These are phyloP conservation scores for Gavia stellata DNA, from an alignment of 2,113 vertebrate genomes.

Conservation along the genomic window DNA sequence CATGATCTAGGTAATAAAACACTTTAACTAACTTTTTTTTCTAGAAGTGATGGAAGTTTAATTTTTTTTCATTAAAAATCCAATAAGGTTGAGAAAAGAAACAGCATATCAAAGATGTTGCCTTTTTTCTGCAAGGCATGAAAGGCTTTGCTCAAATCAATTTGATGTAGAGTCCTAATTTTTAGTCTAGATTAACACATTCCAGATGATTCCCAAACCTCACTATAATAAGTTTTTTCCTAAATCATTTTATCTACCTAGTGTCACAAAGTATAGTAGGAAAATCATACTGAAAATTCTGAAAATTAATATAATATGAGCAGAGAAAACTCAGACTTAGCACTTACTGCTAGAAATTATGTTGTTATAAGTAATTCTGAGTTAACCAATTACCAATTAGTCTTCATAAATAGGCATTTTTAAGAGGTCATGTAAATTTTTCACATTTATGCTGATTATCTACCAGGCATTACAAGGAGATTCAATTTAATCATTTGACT, in stretches of 20 bases:
- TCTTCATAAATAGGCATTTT: neutral
- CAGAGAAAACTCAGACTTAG: neutral
- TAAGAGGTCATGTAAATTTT: neutral
- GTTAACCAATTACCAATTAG: neutral
- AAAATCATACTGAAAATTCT: neutral
- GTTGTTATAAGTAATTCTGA: neutral
- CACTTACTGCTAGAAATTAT: neutral
- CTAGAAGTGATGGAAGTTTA: neutral
- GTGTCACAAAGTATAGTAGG: neutral
- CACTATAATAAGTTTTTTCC: neutral
- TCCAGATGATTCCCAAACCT: neutral
- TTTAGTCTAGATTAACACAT: neutral
- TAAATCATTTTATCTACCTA: neutral
- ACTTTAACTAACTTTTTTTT: neutral
- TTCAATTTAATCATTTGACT: neutral
- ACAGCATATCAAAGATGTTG: neutral
- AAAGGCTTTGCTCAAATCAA: neutral
- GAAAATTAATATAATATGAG: neutral
- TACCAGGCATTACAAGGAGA: neutral
- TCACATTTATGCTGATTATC: neutral
- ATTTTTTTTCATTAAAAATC: neutral
- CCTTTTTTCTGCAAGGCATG: neutral
- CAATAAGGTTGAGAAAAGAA: neutral
- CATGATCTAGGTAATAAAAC: neutral
- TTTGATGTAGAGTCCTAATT: neutral